Percentiles rank a stretch among this genome's conserved stretches.
Evolutionary conservation across 1,140 invertebrate genomes (phyloP).

Genomic region (Drosophila murphyi): DNA sequence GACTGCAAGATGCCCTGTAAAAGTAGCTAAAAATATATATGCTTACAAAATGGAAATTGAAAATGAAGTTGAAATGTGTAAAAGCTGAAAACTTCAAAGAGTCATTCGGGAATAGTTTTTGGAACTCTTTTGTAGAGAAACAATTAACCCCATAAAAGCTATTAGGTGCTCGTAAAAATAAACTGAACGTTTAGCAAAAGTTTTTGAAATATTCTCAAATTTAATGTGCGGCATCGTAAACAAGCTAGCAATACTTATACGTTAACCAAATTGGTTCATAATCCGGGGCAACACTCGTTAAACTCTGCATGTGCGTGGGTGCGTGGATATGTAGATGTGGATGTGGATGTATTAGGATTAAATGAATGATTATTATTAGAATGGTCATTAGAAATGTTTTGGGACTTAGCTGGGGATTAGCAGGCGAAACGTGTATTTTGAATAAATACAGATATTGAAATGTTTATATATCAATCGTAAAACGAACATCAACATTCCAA

Average conservation of each 20-base stretch:
- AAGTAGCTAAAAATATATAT: not conserved
- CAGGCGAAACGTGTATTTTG: conserved; percentile 14
- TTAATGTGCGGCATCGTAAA: conserved; percentile 62
- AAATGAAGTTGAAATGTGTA: not conserved
- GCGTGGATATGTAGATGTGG: not conserved
- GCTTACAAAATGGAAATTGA: not conserved
- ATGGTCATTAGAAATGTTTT: conserved; percentile 41
- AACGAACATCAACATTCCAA: too few relatives aligned
- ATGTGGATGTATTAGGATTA: conserved; percentile 25
- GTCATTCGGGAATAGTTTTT: too few relatives aligned
- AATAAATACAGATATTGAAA: conserved; percentile 39
- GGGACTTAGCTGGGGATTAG: conserved; percentile 40
- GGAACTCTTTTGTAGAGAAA: not conserved
- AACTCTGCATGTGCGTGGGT: conserved; percentile 1
- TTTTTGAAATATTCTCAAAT: conserved; percentile 51
- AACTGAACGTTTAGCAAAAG: conserved; percentile 39
- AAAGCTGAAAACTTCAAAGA: too few relatives aligned
- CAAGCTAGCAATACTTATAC: conserved; percentile 52
- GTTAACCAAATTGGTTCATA: conserved; percentile 46
- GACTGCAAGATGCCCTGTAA: conserved; percentile 16
- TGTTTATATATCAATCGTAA: conserved; percentile 17
- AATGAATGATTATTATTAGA: conserved; percentile 53
- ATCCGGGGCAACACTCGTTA: conserved; percentile 39
- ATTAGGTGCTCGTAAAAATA: conserved; percentile 40
- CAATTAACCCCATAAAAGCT: not conserved